These are phyloP conservation scores for Pachypanchax playfairii DNA, from an alignment of 2,113 vertebrate genomes.

Conservation along the genomic window DNA sequence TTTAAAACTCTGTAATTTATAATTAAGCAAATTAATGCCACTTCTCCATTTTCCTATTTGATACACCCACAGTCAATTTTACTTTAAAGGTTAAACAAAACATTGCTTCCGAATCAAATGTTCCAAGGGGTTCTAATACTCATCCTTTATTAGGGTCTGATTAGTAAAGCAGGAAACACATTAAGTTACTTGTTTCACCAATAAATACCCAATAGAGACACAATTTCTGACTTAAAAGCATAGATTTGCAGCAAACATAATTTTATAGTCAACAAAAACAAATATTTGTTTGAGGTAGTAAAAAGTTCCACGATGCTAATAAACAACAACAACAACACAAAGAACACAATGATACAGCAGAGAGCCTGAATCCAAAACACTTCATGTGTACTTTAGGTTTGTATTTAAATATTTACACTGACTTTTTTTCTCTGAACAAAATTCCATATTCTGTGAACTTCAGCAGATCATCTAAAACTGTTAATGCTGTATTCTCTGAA, in stretches of 20 bases:
- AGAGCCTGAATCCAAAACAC: too few relatives aligned
- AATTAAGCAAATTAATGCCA: not conserved
- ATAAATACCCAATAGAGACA: not conserved
- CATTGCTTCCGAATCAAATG: not conserved
- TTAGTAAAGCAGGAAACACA: not conserved
- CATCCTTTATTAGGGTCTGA: not conserved
- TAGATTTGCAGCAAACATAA: not conserved
- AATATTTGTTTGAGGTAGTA: not conserved
- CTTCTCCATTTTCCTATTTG: not conserved
- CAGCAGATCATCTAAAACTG: too few relatives aligned
- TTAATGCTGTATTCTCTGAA: too few relatives aligned
- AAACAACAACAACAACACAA: too few relatives aligned
- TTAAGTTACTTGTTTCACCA: not conserved
- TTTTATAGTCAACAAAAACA: not conserved
- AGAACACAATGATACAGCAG: too few relatives aligned
- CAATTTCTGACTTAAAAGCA: not conserved
- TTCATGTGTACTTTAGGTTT: too few relatives aligned
- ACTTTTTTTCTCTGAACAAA: too few relatives aligned
- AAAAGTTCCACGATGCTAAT: too few relatives aligned
- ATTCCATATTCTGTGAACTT: too few relatives aligned
- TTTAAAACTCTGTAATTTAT: not conserved
- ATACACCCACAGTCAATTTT: not conserved
- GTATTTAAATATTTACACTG: too few relatives aligned
- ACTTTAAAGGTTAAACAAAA: not conserved
- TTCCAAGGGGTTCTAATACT: not conserved